These are phyloP conservation scores for Physocephala rufipes DNA, from an alignment of 2,888 invertebrate species.

Conservation along the genomic window DNA sequence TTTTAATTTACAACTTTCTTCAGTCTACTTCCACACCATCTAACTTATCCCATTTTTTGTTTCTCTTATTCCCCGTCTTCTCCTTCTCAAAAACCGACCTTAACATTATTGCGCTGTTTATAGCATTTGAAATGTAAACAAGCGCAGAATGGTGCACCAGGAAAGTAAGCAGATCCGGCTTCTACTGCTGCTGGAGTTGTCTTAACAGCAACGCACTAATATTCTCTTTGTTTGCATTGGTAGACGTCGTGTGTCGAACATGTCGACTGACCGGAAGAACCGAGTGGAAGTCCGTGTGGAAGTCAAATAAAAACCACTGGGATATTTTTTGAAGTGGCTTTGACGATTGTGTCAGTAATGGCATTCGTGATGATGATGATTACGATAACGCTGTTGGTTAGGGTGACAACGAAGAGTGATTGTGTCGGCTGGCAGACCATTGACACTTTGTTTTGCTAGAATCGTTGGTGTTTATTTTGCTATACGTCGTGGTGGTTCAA, in stretches of 20 bases:
- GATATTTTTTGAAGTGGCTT: background rate
- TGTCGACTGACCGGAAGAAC: background rate
- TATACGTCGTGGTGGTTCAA: background rate
- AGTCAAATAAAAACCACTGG: slow-evolving; percentile 30
- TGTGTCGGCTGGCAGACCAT: background rate
- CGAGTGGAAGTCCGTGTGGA: slow-evolving; percentile 4
- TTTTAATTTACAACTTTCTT: no score
- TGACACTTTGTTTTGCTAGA: background rate
- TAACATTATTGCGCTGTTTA: background rate
- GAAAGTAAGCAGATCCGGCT: background rate
- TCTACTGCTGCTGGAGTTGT: background rate
- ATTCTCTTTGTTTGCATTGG: background rate
- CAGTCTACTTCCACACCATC: no score
- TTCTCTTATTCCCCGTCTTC: no score
- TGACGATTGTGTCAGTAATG: background rate
- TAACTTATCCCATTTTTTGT: no score
- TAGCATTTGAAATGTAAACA: slow-evolving; percentile 4
- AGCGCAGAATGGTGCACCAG: background rate
- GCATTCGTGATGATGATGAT: no score
- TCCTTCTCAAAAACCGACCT: background rate
- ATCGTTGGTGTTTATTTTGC: background rate
- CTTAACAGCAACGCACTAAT: no score
- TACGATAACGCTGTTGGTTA: no score
- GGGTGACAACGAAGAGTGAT: no score
- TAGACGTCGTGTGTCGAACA: background rate